phyloP scores from a whole-genome alignment of 2,113 vertebrate genomes.

The Lampris megalopsis region DNA sequence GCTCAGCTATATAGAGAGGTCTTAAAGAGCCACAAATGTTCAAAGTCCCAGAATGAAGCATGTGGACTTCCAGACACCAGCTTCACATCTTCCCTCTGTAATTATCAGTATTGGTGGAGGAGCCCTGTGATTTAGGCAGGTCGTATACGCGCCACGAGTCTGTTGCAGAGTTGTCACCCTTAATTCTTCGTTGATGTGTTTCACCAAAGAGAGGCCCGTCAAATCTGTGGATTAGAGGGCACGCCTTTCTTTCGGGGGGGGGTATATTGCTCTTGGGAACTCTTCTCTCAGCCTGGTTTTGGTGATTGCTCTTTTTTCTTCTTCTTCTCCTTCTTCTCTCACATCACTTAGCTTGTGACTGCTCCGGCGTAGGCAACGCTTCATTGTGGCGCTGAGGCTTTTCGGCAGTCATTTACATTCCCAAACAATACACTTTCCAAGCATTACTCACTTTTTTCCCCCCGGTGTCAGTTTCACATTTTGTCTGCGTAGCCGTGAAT shows the following conservation, averaged over 20 bases:
- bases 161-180: slow-evolving; percentile 14
- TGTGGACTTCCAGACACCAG: slow-evolving; percentile 5
- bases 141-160: slow-evolving; percentile 26
- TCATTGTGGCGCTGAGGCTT: slow-evolving; percentile 55
- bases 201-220: slow-evolving; percentile 5
- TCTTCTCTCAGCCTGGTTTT: slow-evolving; percentile 38
- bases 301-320: slow-evolving; percentile 43
- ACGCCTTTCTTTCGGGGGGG: slow-evolving; percentile 4
- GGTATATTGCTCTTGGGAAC: slow-evolving; percentile 39
- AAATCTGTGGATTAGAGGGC: slow-evolving; percentile 8
- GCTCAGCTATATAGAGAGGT: neutral
- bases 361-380: slow-evolving; percentile 47
- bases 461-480: slow-evolving; percentile 50
- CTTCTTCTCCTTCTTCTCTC: neutral
- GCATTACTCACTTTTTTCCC: slow-evolving; percentile 66
- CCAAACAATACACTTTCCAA: slow-evolving; percentile 59
- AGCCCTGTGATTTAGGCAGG: slow-evolving; percentile 19
- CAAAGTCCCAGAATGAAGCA: neutral
- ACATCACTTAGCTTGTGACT: slow-evolving; percentile 40
- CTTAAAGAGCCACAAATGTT: slow-evolving; percentile 1
- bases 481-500: slow-evolving; percentile 53
- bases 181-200: neutral
- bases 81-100: slow-evolving; percentile 3
- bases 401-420: slow-evolving; percentile 53
- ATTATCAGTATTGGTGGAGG: slow-evolving; percentile 16